Evolutionary conservation across 2,113 vertebrate species (phyloP).

Genomic region (Etheostoma spectabile): DNA sequence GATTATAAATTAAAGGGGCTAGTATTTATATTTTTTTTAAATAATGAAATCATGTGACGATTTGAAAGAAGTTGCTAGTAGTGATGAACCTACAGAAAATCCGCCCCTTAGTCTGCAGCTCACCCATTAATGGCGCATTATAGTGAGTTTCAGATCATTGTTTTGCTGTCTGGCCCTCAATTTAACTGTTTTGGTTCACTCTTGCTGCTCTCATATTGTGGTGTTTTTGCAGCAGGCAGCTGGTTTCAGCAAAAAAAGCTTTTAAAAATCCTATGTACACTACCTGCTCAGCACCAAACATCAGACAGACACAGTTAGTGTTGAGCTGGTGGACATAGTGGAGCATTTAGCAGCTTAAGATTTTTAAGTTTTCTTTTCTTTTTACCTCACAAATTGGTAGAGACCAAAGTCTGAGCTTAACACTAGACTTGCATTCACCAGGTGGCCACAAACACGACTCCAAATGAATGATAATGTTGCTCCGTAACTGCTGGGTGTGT

Average conservation of each 20-base stretch:
- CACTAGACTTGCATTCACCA: not conserved
- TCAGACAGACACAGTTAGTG: not conserved
- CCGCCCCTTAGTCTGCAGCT: not conserved
- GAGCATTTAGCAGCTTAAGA: not conserved
- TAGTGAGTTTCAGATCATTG: not conserved
- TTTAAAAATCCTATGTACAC: not conserved
- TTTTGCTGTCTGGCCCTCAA: not conserved
- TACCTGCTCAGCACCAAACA: not conserved
- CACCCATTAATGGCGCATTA: not conserved
- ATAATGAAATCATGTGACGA: not conserved
- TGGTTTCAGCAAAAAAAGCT: not conserved
- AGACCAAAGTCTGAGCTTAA: not conserved
- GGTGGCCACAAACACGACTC: not conserved
- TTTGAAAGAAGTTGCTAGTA: not conserved
- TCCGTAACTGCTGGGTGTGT: not conserved
- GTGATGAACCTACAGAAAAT: not conserved
- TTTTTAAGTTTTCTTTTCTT: too few relatives aligned
- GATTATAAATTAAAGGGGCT: not conserved
- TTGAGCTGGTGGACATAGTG: not conserved
- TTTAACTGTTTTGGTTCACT: not conserved
- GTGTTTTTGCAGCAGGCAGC: too few relatives aligned
- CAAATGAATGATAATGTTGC: too few relatives aligned
- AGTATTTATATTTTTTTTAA: not conserved
- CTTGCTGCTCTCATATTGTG: not conserved
- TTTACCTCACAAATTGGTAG: not conserved